Evolutionary conservation across 2,888 invertebrate genomes (phyloP), one percentile per base, ranked within the genome.

Genomic region (Phortica okadai): DNA sequence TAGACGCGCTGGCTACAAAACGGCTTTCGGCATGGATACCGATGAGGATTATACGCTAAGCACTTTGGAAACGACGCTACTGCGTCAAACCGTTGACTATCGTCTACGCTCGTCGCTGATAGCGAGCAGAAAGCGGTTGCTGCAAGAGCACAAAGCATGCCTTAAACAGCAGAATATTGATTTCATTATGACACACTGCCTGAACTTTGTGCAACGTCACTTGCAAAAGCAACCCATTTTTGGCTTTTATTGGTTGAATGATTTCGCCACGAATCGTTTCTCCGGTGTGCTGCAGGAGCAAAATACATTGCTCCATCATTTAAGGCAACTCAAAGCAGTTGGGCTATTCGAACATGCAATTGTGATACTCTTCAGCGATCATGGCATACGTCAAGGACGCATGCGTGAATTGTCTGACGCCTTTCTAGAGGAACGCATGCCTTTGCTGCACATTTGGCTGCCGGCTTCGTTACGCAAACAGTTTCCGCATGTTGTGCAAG

Each of bases 161-260:
- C 11, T 93, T 94, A 5, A 93, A 94, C 1, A 94, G 95, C 84
- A 93, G 95, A 73, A 91, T 96, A 21, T 92, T 80, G 93, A 94
- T 80, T 94, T 94, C 33, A 33, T 33, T 33, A 33, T 33, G 33
- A 33, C 33, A 33, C 33, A 33, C 82, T 94, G 94, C 0, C 84
- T 93, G 45, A 94, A 95, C 80, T 95, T 95, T 81, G 93, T 93
- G 0, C 91, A 92, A 1, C 93, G 93, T 0, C 95, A 94, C 82
- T 91, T 92, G 78, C 91, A 92, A 16, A 89, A 93, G 2, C 93
- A 94, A 0, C 93, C 94, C 0, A 94, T 93, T 84, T 96, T 96
- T 84, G 95, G 95, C 0, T 91, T 96, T 6, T 95, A 96, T 87
- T 96, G 96, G 96, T 93, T 94, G 81, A 95, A 95, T 83, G 93